phyloP scores from a whole-genome alignment of 1,140 invertebrate genomes.

The Glossosoma conforme region DNA sequence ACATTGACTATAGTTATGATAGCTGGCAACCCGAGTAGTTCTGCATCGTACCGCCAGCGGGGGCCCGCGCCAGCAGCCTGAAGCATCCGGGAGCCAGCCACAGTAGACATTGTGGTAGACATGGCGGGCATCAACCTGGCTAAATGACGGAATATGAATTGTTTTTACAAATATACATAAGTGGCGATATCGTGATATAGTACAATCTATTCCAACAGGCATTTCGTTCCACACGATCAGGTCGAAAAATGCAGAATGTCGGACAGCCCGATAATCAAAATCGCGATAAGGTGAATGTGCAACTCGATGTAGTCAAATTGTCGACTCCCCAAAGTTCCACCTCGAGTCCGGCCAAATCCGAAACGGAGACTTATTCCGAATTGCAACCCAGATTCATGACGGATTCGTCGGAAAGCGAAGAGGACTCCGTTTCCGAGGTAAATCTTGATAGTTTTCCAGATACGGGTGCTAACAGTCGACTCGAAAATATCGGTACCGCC shows the following conservation, averaged over 20 bases:
- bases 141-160: slow-evolving; percentile 58
- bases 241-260: slow-evolving; percentile 82
- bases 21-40: slow-evolving; percentile 37
- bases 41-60: slow-evolving; percentile 41
- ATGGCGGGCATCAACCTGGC: slow-evolving; percentile 66
- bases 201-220: slow-evolving; percentile 20
- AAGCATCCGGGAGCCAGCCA: slow-evolving; percentile 53
- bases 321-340: slow-evolving; percentile 52
- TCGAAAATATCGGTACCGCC: slow-evolving; percentile 49
- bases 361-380: slow-evolving; percentile 73
- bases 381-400: slow-evolving; percentile 75
- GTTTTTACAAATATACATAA: slow-evolving; percentile 34
- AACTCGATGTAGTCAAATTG: slow-evolving; percentile 53
- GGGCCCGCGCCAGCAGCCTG: slow-evolving; percentile 49
- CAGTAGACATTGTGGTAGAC: slow-evolving; percentile 54
- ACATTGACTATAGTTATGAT: no score
- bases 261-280: slow-evolving; percentile 74
- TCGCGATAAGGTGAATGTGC: slow-evolving; percentile 64
- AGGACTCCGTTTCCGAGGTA: slow-evolving; percentile 91
- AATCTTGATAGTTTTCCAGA: slow-evolving; percentile 50
- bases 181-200: slow-evolving; percentile 30
- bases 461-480: slow-evolving; percentile 48
- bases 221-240: slow-evolving; percentile 32
- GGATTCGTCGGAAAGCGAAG: slow-evolving; percentile 87
- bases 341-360: slow-evolving; percentile 65